Conservation (phyloP, 2,113 vertebrate species). For the Pedetes capensis region DNA sequence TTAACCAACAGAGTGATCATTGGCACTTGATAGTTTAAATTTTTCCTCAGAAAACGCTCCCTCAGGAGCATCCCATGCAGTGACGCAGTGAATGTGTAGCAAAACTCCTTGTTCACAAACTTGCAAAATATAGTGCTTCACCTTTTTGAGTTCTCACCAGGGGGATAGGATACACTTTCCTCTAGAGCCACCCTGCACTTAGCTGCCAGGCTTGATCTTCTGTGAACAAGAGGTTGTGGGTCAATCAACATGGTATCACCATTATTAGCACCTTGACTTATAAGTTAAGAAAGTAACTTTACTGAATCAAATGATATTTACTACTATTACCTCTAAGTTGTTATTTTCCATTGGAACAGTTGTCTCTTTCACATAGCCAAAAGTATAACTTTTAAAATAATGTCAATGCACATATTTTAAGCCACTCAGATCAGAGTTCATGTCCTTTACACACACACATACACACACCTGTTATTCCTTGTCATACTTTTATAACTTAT, state of each 20-base stretch:
- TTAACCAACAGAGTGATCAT: neutral
- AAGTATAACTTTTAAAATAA: neutral
- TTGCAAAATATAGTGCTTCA: neutral
- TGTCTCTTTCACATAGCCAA: neutral
- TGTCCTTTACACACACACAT: neutral
- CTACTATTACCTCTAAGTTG: neutral
- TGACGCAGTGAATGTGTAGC: neutral
- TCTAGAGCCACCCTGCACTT: neutral
- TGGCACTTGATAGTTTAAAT: slow-evolving; percentile 8
- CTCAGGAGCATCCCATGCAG: neutral
- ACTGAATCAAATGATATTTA: neutral
- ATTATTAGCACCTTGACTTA: neutral
- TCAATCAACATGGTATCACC: neutral
- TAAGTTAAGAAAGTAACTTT: neutral
- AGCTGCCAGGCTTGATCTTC: neutral
- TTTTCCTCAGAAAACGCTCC: neutral
- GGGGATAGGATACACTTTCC: neutral
- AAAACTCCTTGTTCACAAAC: slow-evolving; percentile 30
- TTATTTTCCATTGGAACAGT: neutral
- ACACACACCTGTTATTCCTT: neutral
- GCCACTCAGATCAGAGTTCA: neutral
- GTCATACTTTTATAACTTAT: neutral
- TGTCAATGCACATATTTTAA: neutral
- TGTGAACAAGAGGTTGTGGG: neutral
- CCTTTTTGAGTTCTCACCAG: neutral